A percentile compares a stretch with the other conserved stretches of the same genome.
Conservation (phyloP, 2,113 vertebrate species). For the Anser brachyrhynchus region DNA sequence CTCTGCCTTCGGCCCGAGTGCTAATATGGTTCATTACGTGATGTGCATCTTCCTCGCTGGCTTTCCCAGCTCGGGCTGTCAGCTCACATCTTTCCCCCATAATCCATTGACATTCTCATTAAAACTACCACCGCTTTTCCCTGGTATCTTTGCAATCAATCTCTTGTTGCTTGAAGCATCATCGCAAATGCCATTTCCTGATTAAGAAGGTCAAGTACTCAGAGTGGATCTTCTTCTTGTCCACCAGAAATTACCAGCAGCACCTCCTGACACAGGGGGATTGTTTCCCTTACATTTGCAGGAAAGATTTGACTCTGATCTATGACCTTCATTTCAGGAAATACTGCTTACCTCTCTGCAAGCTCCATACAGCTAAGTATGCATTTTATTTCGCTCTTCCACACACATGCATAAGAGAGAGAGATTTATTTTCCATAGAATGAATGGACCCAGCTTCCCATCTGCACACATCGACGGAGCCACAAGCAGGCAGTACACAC, state of each 20-base stretch:
- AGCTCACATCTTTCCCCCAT: not conserved
- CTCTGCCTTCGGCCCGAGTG: not conserved
- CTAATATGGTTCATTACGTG: constrained; percentile 42
- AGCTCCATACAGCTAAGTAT: not conserved
- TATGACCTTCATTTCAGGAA: not conserved
- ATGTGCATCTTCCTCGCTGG: constrained; percentile 37
- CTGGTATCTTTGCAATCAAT: not conserved
- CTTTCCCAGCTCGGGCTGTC: not conserved
- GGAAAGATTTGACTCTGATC: not conserved
- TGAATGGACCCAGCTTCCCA: not conserved
- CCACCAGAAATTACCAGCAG: not conserved
- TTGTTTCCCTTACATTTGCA: not conserved
- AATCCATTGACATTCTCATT: constrained; percentile 18
- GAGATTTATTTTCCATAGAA: not conserved
- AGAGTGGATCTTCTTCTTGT: not conserved
- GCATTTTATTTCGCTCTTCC: not conserved
- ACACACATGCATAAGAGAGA: not conserved
- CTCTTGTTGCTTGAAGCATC: constrained; percentile 2
- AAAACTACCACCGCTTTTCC: constrained; percentile 12
- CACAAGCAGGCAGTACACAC: not conserved
- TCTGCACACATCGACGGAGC: not conserved
- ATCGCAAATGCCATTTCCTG: constrained; percentile 3
- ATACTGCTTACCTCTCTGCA: not conserved
- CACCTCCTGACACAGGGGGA: not conserved
- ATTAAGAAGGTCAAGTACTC: constrained; percentile 35